A percentile compares a stretch with the other conserved stretches of the same genome.
phyloP scores from a whole-genome alignment of 2,797 vertebrate species.

The Thripadectes ignobilis region DNA sequence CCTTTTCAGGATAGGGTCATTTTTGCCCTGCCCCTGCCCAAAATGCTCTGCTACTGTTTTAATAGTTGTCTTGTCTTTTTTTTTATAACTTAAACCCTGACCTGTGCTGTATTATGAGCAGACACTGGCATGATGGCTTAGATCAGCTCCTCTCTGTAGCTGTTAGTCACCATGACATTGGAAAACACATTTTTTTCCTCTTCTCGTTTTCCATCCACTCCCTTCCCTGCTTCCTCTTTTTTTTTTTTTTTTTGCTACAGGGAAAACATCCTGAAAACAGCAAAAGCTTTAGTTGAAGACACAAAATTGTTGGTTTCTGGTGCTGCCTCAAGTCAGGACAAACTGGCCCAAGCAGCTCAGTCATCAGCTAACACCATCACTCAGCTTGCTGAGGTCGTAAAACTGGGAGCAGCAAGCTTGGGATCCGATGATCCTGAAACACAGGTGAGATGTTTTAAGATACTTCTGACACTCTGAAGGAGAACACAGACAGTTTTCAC shows the following conservation, averaged over 20 bases:
- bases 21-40: not conserved
- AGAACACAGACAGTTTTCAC: not conserved
- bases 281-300: conserved; percentile 96
- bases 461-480: not conserved
- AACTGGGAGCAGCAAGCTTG: conserved; percentile 93
- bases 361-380: conserved; percentile 98
- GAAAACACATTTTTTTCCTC: not conserved
- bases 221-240: not conserved
- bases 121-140: not conserved
- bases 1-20: not conserved
- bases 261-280: conserved; percentile 98
- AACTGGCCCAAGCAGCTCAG: conserved; percentile 94
- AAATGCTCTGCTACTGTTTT: not conserved
- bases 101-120: not conserved
- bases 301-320: conserved; percentile 95
- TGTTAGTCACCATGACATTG: not conserved
- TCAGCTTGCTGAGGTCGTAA: conserved; percentile 96
- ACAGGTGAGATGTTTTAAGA: conserved; percentile 79
- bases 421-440: conserved; percentile 97
- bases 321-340: conserved; percentile 94
- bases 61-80: not conserved
- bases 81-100: not conserved
- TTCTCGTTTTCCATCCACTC: not conserved
- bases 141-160: not conserved
- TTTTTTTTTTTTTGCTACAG: conserved; percentile 65